phyloP scores from a whole-genome alignment of 2,888 invertebrate species.

The Digitonthophagus gazella region DNA sequence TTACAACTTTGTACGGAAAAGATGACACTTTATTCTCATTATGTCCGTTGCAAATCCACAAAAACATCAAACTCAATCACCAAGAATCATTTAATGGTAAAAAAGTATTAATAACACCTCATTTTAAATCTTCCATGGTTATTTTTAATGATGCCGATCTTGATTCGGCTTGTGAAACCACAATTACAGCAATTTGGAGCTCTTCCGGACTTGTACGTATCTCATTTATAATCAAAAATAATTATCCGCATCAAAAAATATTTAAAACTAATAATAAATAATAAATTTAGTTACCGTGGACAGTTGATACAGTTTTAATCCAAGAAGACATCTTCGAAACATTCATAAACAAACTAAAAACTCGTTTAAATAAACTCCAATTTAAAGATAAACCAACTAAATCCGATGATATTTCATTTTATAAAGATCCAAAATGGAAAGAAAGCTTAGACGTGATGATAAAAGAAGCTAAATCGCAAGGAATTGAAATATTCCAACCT shows the following conservation, averaged over 20 bases:
- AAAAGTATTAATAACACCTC: constrained; percentile 23
- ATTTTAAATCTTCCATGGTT: constrained; percentile 48
- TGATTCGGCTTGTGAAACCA: constrained; percentile 56
- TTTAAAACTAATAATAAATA: neutral
- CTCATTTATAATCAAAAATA: constrained; percentile 7
- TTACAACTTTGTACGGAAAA: constrained; percentile 12
- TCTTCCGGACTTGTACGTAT: constrained; percentile 54
- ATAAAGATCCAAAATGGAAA: constrained; percentile 44
- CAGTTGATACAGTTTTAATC: constrained; percentile 53
- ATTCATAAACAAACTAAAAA: constrained; percentile 52
- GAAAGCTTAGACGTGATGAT: constrained; percentile 36
- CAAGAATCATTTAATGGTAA: neutral
- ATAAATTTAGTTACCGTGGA: constrained; percentile 48
- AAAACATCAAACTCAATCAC: neutral
- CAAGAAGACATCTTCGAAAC: constrained; percentile 55
- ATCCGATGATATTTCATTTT: constrained; percentile 49
- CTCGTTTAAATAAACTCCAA: constrained; percentile 41
- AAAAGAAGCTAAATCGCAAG: constrained; percentile 37
- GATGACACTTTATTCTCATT: neutral
- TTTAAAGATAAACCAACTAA: constrained; percentile 43
- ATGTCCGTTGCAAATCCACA: neutral
- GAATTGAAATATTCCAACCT: constrained; percentile 40
- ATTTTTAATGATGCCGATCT: constrained; percentile 58
- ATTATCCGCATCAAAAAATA: neutral
- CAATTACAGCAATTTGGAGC: constrained; percentile 55